Evolutionary conservation across 2,888 invertebrate genomes (phyloP).

Genomic region (Phania funesta): DNA sequence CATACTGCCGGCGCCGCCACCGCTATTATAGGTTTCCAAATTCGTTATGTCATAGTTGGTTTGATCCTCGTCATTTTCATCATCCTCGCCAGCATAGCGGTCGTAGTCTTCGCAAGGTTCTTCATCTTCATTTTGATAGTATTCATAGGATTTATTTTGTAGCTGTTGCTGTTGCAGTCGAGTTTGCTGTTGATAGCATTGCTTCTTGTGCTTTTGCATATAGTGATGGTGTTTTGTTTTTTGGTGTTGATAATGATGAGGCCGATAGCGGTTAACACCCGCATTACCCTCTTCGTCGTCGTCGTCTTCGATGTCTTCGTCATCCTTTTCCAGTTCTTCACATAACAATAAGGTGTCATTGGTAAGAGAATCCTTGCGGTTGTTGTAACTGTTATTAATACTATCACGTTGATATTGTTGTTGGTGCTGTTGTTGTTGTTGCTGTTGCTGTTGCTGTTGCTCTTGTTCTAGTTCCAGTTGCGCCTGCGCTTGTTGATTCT

Average conservation of each 20-base stretch:
- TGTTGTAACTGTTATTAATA: constrained; percentile 78
- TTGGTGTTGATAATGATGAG: constrained; percentile 38
- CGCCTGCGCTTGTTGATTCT: constrained; percentile 66
- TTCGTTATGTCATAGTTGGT: constrained; percentile 78
- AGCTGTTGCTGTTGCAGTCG: constrained; percentile 61
- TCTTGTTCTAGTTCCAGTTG: constrained; percentile 76
- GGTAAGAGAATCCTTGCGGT: constrained; percentile 77
- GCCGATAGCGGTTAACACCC: constrained; percentile 50
- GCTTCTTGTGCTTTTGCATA: constrained; percentile 69
- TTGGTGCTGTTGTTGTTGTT: constrained; percentile 76
- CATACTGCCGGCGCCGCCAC: constrained; percentile 57
- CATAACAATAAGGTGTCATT: constrained; percentile 77
- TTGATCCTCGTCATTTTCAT: constrained; percentile 78
- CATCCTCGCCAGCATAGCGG: constrained; percentile 71
- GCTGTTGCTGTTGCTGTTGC: constrained; percentile 74
- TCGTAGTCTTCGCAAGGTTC: constrained; percentile 72
- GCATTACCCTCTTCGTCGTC: constrained; percentile 65
- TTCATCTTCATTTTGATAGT: constrained; percentile 71
- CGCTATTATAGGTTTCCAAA: constrained; percentile 77
- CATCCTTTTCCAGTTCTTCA: constrained; percentile 78
- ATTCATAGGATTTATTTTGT: constrained; percentile 73
- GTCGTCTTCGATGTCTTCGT: constrained; percentile 72
- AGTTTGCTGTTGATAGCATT: constrained; percentile 64
- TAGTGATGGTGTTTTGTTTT: constrained; percentile 50
- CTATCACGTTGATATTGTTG: constrained; percentile 76